Evolutionary conservation across 2,888 invertebrate species (phyloP).

Genomic region (Micropterix aruncella): DNA sequence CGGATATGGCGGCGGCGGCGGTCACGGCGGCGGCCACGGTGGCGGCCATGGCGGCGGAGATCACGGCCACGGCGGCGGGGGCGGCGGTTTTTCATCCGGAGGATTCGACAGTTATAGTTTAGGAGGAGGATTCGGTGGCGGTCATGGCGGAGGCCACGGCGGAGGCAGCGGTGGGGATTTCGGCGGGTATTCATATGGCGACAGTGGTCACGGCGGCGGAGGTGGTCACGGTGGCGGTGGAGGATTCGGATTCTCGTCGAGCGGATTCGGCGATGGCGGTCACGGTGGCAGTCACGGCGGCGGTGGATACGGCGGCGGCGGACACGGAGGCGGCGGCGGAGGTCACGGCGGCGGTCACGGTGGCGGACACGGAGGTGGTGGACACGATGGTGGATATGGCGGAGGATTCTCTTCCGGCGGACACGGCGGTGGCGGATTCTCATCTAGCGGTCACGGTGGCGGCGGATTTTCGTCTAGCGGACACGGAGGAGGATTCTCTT

Average conservation of each 20-base stretch:
- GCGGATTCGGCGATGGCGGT: constrained; percentile 13
- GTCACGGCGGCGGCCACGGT: constrained; percentile 14
- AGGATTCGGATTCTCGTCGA: constrained; percentile 12
- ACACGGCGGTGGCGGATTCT: constrained; percentile 13
- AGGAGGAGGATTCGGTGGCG: constrained; percentile 9
- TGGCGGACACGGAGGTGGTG: constrained; percentile 14
- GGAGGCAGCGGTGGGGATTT: constrained; percentile 14
- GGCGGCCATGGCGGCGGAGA: constrained; percentile 9
- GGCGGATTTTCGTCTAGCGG: no score
- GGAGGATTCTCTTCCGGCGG: constrained; percentile 6
- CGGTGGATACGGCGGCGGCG: constrained; percentile 4
- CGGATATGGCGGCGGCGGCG: constrained; percentile 16
- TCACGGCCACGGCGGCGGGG: constrained; percentile 12
- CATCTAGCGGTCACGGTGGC: constrained; percentile 8
- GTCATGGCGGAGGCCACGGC: constrained; percentile 6
- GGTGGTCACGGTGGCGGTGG: constrained; percentile 11
- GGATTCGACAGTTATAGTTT: constrained; percentile 13
- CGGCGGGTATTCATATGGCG: constrained; percentile 16
- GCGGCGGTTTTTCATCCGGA: constrained; percentile 11
- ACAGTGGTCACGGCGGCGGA: constrained; percentile 9
- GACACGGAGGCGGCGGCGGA: constrained; percentile 13
- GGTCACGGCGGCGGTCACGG: constrained; percentile 15
- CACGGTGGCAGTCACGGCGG: constrained; percentile 10
- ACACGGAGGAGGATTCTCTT: constrained; percentile 12
- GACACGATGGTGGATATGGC: constrained; percentile 10